A percentile compares a stretch with the other conserved stretches of the same genome.
phyloP scores from a whole-genome alignment of 1,140 invertebrate genomes.

The Trichogramma pretiosum region DNA sequence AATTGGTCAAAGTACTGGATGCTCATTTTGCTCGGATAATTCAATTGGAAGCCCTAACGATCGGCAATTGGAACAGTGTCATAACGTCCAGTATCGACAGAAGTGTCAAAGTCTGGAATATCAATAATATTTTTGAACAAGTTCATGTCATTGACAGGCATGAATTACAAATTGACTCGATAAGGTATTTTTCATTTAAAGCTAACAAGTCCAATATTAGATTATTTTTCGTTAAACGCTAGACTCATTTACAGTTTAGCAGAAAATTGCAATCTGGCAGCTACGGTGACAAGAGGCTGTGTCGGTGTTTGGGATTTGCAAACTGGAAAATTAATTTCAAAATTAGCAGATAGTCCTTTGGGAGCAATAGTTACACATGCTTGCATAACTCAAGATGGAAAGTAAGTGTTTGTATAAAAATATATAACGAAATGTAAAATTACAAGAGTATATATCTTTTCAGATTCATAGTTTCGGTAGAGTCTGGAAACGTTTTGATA shows the following conservation, averaged over 20 bases:
- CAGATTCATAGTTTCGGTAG: slow-evolving; percentile 76
- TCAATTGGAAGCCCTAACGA: slow-evolving; percentile 73
- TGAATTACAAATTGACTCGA: slow-evolving; percentile 89
- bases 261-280: slow-evolving; percentile 64
- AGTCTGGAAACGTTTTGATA: slow-evolving; percentile 84
- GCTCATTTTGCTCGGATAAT: slow-evolving; percentile 96
- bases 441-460: slow-evolving; percentile 14
- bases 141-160: slow-evolving; percentile 93
- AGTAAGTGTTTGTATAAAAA: slow-evolving; percentile 40
- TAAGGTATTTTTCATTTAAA: slow-evolving; percentile 65
- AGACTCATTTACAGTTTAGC: slow-evolving; percentile 59
- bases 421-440: slow-evolving; percentile 12
- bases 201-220: too few relatives aligned
- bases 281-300: slow-evolving; percentile 84
- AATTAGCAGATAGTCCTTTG: slow-evolving; percentile 82
- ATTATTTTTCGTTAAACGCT: not conserved
- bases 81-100: slow-evolving; percentile 96
- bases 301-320: slow-evolving; percentile 93
- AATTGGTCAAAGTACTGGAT: slow-evolving; percentile 85
- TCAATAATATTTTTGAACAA: slow-evolving; percentile 97
- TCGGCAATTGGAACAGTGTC: slow-evolving; percentile 87
- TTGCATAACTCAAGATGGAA: slow-evolving; percentile 74
- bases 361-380: slow-evolving; percentile 93
- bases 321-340: slow-evolving; percentile 71
- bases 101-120: slow-evolving; percentile 98